These are phyloP conservation scores for Ephestia elutella DNA, from an alignment of 1,140 invertebrate genomes.

Conservation along the genomic window DNA sequence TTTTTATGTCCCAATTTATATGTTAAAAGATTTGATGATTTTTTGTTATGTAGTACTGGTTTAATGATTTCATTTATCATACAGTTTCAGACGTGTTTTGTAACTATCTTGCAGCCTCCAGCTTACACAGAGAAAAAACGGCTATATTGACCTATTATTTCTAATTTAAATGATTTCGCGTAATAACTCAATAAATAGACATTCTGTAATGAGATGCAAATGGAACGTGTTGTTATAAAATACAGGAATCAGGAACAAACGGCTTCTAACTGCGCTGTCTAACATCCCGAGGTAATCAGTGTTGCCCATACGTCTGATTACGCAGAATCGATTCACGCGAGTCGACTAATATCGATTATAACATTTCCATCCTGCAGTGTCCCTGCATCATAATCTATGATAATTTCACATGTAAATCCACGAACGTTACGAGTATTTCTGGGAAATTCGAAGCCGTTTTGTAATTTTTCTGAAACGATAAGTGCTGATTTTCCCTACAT, in stretches of 20 bases:
- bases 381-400: constrained; percentile 33
- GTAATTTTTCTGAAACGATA: constrained; percentile 6
- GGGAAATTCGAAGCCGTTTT: constrained; percentile 16
- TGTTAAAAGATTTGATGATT: no score
- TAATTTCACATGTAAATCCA: constrained; percentile 52
- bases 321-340: constrained; percentile 40
- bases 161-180: constrained; percentile 39
- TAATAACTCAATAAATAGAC: constrained; percentile 38
- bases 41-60: no score
- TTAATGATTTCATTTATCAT: no score
- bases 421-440: constrained; percentile 27
- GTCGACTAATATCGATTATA: constrained; percentile 54
- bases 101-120: not conserved
- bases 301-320: constrained; percentile 42
- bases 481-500: constrained; percentile 7
- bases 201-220: constrained; percentile 44
- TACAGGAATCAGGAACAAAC: constrained; percentile 23
- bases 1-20: no score
- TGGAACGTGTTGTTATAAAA: constrained; percentile 35
- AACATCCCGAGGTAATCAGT: constrained; percentile 37
- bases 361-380: constrained; percentile 44
- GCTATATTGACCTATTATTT: constrained; percentile 36
- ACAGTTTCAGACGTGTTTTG: no score
- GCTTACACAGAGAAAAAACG: constrained; percentile 19
- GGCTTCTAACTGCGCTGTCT: constrained; percentile 16